Base-by-base conservation (phyloP, 2,797 vertebrate species). In the Sebastes kiyomatsui region DNA sequence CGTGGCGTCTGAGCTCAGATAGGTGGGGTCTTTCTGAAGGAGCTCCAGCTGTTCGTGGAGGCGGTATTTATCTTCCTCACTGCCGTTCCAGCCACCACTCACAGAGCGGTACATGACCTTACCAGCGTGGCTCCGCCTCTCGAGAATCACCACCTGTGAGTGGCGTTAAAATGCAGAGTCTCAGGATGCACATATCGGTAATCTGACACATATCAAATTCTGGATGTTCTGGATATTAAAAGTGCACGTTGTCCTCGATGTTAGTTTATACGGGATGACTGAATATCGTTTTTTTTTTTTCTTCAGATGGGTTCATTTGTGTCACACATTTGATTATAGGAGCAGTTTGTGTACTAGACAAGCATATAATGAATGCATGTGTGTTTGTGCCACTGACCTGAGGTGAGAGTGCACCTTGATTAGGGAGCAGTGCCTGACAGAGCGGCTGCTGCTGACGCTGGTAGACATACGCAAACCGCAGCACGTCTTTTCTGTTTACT, bases 391-490 rank as follows among this genome's bases (percentile, higher is more conserved):
- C 54, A 75, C 92, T 85, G 78, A 96, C 96, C 94, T 96, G 95
- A 49, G 96, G 86, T 2, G 93, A 88, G 27, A 67, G 66, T 1
- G 82, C 70, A 30, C 95, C 96, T 1, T 95, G 91, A 64, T 95
- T 96, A 10, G 87, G 94, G 5, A 98, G 95, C 80, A 99, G 93
- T 0, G 96, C 72, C 1, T 93, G 93, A 18, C 96, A 96, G 16
- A 99, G 96, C 7, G 97, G 96, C 1, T 93, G 96, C 93, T 99
- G 98, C 52, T 95, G 96, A 2, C 82, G 93, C 6, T 95, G 97
- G 74, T 97, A 97, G 80, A 98, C 86, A 0, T 99, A 97, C n/a
- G 97, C 96, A 30, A 99, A 99, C 30, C 96, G 95, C 86, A 99
- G 88, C 0, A 97, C 96, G 55, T 99, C 98, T 75, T 97, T 98